Evolutionary conservation across 1,140 invertebrate species (phyloP), one percentile per base, ranked within the genome.

Genomic region (Danaus plexippus): DNA sequence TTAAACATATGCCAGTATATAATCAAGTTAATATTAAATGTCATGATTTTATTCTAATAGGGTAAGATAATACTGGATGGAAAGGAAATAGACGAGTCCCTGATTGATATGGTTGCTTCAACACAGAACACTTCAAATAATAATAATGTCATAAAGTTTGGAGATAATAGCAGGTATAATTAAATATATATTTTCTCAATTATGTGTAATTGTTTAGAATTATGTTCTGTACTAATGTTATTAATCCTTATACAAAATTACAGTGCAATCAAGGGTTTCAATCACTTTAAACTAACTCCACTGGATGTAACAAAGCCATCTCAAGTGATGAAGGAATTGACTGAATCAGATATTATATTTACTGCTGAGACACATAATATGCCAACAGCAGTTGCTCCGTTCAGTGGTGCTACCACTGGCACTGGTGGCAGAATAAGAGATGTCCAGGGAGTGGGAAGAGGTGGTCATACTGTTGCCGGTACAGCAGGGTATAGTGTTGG

Each of bases 301-400:
- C 75, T 68, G 2, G 77, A 71, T 43, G 80, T 91, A 15, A 88
- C 91, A 9, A 85, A 77, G 41, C 89, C 95, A 0, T 94, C 95
- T 57, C 74, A 88, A 62, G 90, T 98, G 47, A 63, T 84, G 9
- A 61, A 90, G 44, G 73, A 90, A 42, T 66, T 87, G 9, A 80
- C 88, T 0, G 88, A 91, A n/a, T 92, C 93, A 7, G 96, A 99
- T 87, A 91, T 99, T n/a, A 97, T 98, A 72, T 99, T 99, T 69
- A 99, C 98, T 8, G 98, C 98, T 0, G 98, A 99, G 88, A 99
- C 98, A 0, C 98, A 99, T 80, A 99, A 99, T 78, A 99, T 99
- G 89, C 98, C 98, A 7, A 99, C 98, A 44, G 97, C 96, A 47
- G 93, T 96, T 47, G 93, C 95, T 7, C 95, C 95, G 0, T 96